Percentiles rank a stretch among this genome's conserved stretches.
Evolutionary conservation across 2,113 vertebrate genomes (phyloP).

Genomic region (Podarcis cretensis): DNA sequence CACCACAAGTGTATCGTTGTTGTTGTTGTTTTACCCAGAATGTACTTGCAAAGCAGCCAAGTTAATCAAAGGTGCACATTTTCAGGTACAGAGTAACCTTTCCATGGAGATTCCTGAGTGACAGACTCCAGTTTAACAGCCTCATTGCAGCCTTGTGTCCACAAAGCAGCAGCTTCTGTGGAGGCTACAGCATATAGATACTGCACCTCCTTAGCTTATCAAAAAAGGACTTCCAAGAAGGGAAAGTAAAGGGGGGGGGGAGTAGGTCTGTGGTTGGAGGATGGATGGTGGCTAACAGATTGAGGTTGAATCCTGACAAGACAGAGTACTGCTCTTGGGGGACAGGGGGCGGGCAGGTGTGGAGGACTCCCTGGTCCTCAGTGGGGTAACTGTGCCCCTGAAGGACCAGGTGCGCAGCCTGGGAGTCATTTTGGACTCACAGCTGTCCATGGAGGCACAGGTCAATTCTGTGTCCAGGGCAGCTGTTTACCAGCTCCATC

Average conservation of each 20-base stretch:
- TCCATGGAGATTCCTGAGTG: conserved; percentile 55
- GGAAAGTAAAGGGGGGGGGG: background rate
- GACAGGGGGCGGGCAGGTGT: too few species aligned
- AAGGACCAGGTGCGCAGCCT: too few species aligned
- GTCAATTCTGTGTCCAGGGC: too few species aligned
- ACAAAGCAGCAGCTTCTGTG: conserved; percentile 47
- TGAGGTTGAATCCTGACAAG: too few species aligned
- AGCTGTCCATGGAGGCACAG: too few species aligned
- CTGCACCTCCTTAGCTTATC: conserved; percentile 62
- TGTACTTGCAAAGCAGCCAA: conserved; percentile 3
- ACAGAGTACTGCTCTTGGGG: too few species aligned
- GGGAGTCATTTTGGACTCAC: too few species aligned
- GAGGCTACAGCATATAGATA: conserved; percentile 64
- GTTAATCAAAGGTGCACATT: conserved; percentile 65
- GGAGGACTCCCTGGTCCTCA: too few species aligned
- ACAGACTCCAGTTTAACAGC: conserved; percentile 65
- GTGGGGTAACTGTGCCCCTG: too few species aligned
- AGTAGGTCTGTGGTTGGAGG: too few species aligned
- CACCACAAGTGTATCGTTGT: background rate
- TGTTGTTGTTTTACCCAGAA: background rate
- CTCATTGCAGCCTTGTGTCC: conserved; percentile 51
- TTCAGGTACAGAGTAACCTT: conserved; percentile 69
- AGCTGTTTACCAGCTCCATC: too few species aligned
- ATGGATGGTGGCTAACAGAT: too few species aligned
- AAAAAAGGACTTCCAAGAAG: conserved; percentile 13